Percentiles rank a stretch among this genome's conserved stretches.
Evolutionary conservation across 2,888 invertebrate genomes (phyloP).

Genomic region (Cantharis lateralis): DNA sequence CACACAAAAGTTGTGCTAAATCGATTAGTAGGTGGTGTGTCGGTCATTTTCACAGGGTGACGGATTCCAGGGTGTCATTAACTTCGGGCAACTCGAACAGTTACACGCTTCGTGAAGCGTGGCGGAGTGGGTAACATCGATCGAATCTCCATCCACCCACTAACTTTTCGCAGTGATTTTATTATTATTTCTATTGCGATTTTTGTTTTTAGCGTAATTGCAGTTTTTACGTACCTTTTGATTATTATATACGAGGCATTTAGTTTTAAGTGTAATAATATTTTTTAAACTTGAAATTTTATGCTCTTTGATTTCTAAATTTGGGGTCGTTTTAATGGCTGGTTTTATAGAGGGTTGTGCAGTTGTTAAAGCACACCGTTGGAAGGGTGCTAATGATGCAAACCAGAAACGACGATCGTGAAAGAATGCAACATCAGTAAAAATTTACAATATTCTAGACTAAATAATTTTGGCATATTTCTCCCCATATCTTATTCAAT

Average conservation of each 20-base stretch:
- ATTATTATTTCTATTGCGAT: not conserved
- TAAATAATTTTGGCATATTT: not conserved
- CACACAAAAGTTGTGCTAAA: conserved; percentile 36
- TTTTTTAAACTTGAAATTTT: not conserved
- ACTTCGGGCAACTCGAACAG: conserved; percentile 24
- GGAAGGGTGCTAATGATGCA: conserved; percentile 29
- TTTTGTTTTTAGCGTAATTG: not conserved
- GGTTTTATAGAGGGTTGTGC: conserved; percentile 3
- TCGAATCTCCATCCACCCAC: conserved; percentile 12
- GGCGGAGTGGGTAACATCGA: conserved; percentile 20
- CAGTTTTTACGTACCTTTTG: not conserved
- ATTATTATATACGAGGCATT: not conserved
- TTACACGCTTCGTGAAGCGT: conserved; percentile 29
- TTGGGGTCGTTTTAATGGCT: conserved; percentile 9
- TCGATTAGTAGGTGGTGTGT: conserved; percentile 35
- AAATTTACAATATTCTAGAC: conserved; percentile 4
- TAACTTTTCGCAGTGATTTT: not conserved
- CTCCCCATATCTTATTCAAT: not conserved
- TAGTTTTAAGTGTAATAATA: not conserved
- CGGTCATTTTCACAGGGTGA: conserved; percentile 30
- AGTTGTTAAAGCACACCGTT: conserved; percentile 9
- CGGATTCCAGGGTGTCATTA: conserved; percentile 29
- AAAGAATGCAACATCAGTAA: conserved; percentile 29
- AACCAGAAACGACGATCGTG: conserved; percentile 31
- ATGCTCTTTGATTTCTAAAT: conserved; percentile 9